These are phyloP conservation scores for Lophius piscatorius DNA, from an alignment of 2,113 vertebrate species.

Conservation along the genomic window DNA sequence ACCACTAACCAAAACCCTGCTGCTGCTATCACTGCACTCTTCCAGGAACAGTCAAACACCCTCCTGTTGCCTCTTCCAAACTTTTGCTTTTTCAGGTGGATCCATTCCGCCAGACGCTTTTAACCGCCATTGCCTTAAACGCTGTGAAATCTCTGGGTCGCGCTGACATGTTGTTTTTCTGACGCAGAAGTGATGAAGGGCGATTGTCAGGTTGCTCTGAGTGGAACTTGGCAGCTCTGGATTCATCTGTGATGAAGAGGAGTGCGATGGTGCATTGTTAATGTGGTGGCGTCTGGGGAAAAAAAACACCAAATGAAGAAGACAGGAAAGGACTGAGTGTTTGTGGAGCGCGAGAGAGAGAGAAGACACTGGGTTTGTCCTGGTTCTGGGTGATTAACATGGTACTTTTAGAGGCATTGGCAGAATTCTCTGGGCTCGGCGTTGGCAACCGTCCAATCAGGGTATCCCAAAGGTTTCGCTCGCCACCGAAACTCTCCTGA, in stretches of 20 bases:
- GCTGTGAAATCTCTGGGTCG: slow-evolving; percentile 3
- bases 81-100: slow-evolving; percentile 43
- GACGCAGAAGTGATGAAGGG: slow-evolving; percentile 2
- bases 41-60: too few relatives aligned
- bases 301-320: slow-evolving; percentile 29
- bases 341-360: too few relatives aligned
- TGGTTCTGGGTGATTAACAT: too few relatives aligned
- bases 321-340: slow-evolving; percentile 26
- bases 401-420: too few relatives aligned
- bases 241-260: slow-evolving; percentile 26
- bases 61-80: slow-evolving; percentile 30
- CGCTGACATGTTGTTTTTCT: slow-evolving; percentile 28
- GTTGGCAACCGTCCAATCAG: too few relatives aligned
- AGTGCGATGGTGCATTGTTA: slow-evolving; percentile 55
- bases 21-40: too few relatives aligned
- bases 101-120: slow-evolving; percentile 28
- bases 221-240: slow-evolving; percentile 26
- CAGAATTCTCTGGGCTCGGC: too few relatives aligned
- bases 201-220: slow-evolving; percentile 25
- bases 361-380: too few relatives aligned
- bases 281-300: slow-evolving; percentile 23
- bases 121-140: slow-evolving; percentile 9
- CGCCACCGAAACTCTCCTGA: too few relatives aligned
- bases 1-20: too few relatives aligned
- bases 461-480: too few relatives aligned